Evolutionary conservation across 2,113 vertebrate species (phyloP).

Genomic region (Rana temporaria): DNA sequence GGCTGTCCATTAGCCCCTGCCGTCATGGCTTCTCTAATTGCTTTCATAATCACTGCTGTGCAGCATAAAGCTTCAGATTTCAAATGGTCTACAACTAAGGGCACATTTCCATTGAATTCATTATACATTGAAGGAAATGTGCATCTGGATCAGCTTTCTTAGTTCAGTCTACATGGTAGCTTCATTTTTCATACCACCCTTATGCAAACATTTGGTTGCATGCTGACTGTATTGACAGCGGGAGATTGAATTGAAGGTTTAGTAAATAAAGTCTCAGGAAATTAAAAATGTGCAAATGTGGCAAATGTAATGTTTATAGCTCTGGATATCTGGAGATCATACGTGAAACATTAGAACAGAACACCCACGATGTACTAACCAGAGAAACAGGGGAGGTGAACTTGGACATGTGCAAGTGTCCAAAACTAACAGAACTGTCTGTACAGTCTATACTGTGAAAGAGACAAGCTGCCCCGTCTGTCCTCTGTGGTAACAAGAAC

Average conservation of each 20-base stretch:
- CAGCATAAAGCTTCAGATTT: background rate
- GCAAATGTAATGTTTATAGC: slow-evolving; percentile 30
- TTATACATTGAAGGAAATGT: background rate
- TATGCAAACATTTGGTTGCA: background rate
- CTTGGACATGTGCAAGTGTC: background rate
- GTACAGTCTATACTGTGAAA: background rate
- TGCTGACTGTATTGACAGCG: slow-evolving; percentile 4
- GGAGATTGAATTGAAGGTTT: background rate
- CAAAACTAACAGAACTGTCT: slow-evolving; percentile 7
- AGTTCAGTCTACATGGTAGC: background rate
- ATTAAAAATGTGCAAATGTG: slow-evolving; percentile 42
- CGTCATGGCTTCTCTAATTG: background rate
- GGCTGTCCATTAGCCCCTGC: background rate
- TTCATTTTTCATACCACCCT: slow-evolving; percentile 4
- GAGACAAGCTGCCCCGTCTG: background rate
- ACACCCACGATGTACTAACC: slow-evolving; percentile 26
- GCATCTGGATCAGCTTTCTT: background rate
- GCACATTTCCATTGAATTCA: background rate
- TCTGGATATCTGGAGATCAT: slow-evolving; percentile 7
- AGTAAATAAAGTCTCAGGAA: slow-evolving; percentile 28
- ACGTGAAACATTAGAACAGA: slow-evolving; percentile 7
- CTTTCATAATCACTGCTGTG: background rate
- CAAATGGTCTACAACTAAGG: background rate
- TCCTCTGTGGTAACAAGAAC: background rate
- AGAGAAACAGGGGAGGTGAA: background rate